Evolutionary conservation across 1,140 invertebrate species (phyloP), one percentile per base, ranked within the genome.

Genomic region (Drosophila trapezifrons): DNA sequence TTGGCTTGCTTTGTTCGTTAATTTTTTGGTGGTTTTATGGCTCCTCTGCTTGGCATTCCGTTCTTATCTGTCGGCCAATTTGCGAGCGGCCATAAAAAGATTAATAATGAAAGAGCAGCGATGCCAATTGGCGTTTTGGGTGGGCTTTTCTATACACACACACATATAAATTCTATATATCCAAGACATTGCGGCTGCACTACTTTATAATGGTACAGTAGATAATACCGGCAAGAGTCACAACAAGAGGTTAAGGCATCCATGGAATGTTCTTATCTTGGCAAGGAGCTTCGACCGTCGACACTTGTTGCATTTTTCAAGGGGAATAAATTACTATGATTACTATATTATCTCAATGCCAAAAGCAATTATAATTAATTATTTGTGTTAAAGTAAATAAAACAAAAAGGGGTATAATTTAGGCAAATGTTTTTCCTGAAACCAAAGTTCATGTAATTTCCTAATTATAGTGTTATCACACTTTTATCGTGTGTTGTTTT

Each of bases 1-100:
- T 70, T 66, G 52, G 47, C 62, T 74, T 69, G 49, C 57, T 78
- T 85, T 86, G 60, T 69, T 57, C 51, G 64, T 71, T 70, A 54
- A 73, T 84, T 77, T 79, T 86, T 78, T 37, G 57, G 72, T 77
- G 73, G 54, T 69, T 80, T 80, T 80, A 80, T 81, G 69, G 57
- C 67, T 63, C 54, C 59, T 72, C 59, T 52, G 49, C 49, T 70
- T 57, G 46, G 37, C 40, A 52, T 54, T 76, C 17, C 22, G 27
- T 37, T 75, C 46, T 76, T 64, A 55, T 69, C 51, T 32, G 35
- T 27, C 59, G 49, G 46, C 54, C 67, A 78, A 81, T 78, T 82
- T 81, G 80, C 46, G 64, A 64, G 51, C 55, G 62, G 40, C 60
- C 65, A 82, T 82, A 85, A 85, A 78, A 57, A 87, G 75, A 76